Evolutionary conservation across 2,888 invertebrate species (phyloP), one percentile per base, ranked within the genome.

Genomic region (Meiosimyza decipiens): DNA sequence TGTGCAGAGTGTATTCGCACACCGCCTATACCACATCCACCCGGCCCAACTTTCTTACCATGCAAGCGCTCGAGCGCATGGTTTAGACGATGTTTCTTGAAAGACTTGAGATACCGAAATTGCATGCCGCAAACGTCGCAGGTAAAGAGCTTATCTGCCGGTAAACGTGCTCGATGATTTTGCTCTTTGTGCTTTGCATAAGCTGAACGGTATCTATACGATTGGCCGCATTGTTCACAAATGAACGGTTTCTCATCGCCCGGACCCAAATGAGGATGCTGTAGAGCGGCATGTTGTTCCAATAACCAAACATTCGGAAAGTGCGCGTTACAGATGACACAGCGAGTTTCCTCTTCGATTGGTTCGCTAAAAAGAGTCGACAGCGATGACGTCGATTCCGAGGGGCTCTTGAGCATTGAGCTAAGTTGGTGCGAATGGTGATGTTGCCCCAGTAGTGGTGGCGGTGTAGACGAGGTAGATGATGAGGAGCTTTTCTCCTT

Each of bases 61-160:
- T 95, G 95, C 71, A 95, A 89, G 76, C 94, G 90, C 84, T 95
- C 95, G 52, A 95, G 86, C 0, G 95, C 94, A 85, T 96, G 95
- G 82, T 95, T 96, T 72, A 95, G 89, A 33, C 95, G 91, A 83
- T 95, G 95, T 86, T 96, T 95, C 86, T 95, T 95, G 87, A 96
- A 95, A 0, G 95, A 95, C 83, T 95, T 95, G 65, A 95, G 90
- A 86, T 95, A 95, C 77, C 95, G 90, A 71, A 95, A 96, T 85
- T 95, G 95, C 95, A 95, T 95, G 74, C 95, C 95, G 86, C 95
- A 96, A 3, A 95, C 95, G 83, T 95, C 95, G 84, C 95, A 96
- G 22, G 95, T 95, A 88, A 95, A 96, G 18, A 95, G 90, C 86
- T 95, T 95, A 86, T 95, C 95, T 40, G 95, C 95, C 3, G 95